phyloP scores from a whole-genome alignment of 2,113 vertebrate genomes.

The Myrmophylax atrothorax region DNA sequence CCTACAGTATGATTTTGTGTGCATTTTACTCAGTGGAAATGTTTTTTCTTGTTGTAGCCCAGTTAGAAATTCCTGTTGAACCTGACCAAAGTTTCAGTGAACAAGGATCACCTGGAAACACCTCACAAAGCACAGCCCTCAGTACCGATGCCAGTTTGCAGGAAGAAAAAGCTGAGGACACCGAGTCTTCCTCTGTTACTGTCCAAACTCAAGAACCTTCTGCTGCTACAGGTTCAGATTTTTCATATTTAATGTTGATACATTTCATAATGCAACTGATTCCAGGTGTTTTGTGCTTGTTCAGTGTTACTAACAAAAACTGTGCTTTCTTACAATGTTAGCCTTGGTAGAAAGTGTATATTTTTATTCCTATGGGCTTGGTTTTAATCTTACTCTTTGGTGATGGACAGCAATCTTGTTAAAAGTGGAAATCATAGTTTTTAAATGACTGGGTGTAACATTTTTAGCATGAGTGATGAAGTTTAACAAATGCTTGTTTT shows the following conservation, averaged over 20 bases:
- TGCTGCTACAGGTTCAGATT: constrained; percentile 71
- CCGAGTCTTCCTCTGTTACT: constrained; percentile 27
- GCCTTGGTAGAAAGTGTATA: accelerated
- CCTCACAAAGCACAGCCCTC: constrained; percentile 16
- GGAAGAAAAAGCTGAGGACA: constrained; percentile 70
- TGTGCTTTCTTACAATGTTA: not conserved
- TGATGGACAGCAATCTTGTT: not conserved
- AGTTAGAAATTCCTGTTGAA: constrained; percentile 61
- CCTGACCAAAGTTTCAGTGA: constrained; percentile 62
- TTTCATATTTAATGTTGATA: not conserved
- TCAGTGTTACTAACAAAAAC: not conserved
- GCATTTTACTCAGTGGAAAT: not conserved
- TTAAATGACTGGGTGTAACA: not conserved
- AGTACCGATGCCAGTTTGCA: constrained; percentile 53
- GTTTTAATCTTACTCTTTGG: not conserved
- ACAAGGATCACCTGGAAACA: constrained; percentile 51
- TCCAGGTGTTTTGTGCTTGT: not conserved
- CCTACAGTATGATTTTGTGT: not conserved
- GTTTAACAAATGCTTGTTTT: not conserved
- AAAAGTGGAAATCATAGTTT: not conserved
- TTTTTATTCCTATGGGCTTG: not conserved
- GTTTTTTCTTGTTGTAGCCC: constrained; percentile 52
- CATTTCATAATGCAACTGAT: not conserved
- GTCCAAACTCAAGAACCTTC: constrained; percentile 64
- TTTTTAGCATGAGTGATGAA: not conserved